Evolutionary conservation across 2,797 vertebrate genomes (phyloP), one percentile per base, ranked within the genome.

Genomic region (Gambelia wislizenii): DNA sequence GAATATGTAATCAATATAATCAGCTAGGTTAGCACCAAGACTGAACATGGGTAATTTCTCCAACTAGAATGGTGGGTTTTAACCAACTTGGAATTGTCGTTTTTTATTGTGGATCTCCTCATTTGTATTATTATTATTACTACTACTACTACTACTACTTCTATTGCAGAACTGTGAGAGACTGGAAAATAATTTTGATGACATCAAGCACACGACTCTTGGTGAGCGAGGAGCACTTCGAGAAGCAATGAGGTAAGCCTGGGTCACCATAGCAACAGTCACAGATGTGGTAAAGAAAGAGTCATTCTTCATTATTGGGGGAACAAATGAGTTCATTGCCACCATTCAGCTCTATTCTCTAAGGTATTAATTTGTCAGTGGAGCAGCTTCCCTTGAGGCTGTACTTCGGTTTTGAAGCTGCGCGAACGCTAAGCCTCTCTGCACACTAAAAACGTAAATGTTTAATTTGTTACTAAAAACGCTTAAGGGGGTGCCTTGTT

Each of bases 151-250:
- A 36, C 96, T 91, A 93, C 94, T 95, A 87, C 70, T 61, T 95
- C 92, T 96, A 94, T 96, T 95, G 86, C 95, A 98, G 98, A 96
- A 96, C 80, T 98, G 98, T 87, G 96, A 98, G 92, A 97, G 96
- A 94, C 97, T 98, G 83, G 98, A 98, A 95, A 98, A 98, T 97
- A 98, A 98, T 98, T 99, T 99, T 97, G 98, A 98, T 90, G 98
- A 99, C 95, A 98, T 98, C 97, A 98, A 98, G 97, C 98, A 98
- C 96, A 98, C 98, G 5, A 98, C 98, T 87, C 96, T 99, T 94
- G 97, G 98, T 86, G 98, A 98, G 92, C 96, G 98, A 82, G 98
- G 98, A 95, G 97, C 98, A 92, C 98, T 98, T 95, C 96, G 97
- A 97, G 98, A 98, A 98, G 98, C 98, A 96, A 96, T 98, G 98